phyloP scores from a whole-genome alignment of 2,113 vertebrate genomes.

The Glaucidium brasilianum region DNA sequence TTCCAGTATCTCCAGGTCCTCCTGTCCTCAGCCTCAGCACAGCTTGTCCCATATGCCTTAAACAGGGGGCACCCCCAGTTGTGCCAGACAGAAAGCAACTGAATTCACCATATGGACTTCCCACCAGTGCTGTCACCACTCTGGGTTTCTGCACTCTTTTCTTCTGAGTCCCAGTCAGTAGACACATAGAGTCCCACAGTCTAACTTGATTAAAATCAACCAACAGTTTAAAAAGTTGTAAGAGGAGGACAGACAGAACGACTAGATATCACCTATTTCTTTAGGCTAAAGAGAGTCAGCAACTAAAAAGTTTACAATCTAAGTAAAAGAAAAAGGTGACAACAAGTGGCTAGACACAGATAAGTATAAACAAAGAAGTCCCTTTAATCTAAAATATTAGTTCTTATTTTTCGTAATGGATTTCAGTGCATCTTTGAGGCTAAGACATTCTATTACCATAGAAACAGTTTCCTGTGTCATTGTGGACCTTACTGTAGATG shows the following conservation, averaged over 20 bases:
- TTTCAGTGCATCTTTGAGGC: background rate
- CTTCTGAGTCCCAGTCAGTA: background rate
- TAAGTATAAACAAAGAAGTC: background rate
- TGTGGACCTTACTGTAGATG: background rate
- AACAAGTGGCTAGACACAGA: background rate
- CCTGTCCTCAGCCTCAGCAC: background rate
- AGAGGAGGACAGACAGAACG: background rate
- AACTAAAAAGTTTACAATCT: background rate
- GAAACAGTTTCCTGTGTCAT: conserved; percentile 36
- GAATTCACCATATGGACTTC: background rate
- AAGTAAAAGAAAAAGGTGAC: background rate
- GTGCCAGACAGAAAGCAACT: background rate
- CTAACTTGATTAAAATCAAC: background rate
- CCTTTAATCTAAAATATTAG: background rate
- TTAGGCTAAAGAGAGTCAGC: background rate
- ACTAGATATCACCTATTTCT: background rate
- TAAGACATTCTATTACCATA: conserved; percentile 34
- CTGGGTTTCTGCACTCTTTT: background rate
- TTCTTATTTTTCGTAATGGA: background rate
- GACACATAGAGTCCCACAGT: background rate
- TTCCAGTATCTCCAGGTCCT: background rate
- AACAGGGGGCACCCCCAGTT: background rate
- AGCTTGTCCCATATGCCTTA: background rate
- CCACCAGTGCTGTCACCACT: background rate
- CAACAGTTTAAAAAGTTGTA: background rate